These are phyloP conservation scores for Symphodus melops DNA, from an alignment of 2,113 vertebrate species.

Conservation along the genomic window DNA sequence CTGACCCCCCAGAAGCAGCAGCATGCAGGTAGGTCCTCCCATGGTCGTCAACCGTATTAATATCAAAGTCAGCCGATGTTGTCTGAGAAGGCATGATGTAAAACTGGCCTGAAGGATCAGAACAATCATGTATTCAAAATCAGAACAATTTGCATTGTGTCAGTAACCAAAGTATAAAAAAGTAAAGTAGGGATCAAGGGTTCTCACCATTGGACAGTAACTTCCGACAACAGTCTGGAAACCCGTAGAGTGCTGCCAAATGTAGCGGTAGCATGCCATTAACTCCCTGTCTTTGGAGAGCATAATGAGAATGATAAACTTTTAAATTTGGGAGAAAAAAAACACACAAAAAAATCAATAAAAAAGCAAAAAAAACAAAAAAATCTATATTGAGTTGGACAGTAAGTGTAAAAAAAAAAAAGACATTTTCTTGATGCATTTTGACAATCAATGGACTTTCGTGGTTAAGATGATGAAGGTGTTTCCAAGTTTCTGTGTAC, in stretches of 20 bases:
- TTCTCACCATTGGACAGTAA: conserved; percentile 92
- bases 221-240: conserved; percentile 97
- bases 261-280: conserved; percentile 96
- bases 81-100: conserved; percentile 89
- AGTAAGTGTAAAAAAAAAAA: too few species aligned
- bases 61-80: conserved; percentile 89
- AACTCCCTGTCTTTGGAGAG: conserved; percentile 88
- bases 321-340: not conserved
- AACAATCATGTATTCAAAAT: not conserved
- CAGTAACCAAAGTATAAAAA: not conserved
- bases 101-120: conserved; percentile 86
- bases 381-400: too few species aligned
- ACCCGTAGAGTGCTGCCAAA: conserved; percentile 93
- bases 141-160: not conserved
- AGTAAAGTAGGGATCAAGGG: not conserved
- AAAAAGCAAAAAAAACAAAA: too few species aligned
- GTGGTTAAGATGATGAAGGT: not conserved
- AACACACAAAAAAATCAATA: too few species aligned
- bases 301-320: not conserved
- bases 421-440: not conserved
- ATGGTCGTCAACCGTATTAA: conserved; percentile 90
- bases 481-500: too few species aligned
- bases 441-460: not conserved
- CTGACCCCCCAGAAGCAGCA: conserved; percentile 95
- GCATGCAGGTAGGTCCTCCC: conserved; percentile 96